Conservation (phyloP, 2,888 invertebrate genomes). For the Pheosia tremula region DNA sequence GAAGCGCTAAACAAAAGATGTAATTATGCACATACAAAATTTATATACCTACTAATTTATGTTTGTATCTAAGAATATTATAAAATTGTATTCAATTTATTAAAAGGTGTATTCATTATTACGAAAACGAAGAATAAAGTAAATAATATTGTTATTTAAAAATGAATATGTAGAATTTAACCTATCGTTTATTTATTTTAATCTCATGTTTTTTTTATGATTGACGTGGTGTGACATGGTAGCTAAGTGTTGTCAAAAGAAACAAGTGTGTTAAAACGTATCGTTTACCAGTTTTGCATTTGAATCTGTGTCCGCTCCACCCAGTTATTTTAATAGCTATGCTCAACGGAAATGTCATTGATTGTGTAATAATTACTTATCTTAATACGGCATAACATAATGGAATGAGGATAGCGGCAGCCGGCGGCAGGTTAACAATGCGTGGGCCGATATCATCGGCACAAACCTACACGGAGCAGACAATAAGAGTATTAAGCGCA, state of each 20-base stretch:
- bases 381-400: background rate
- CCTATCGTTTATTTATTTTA: too few relatives aligned
- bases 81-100: too few relatives aligned
- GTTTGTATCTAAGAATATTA: too few relatives aligned
- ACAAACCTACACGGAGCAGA: background rate
- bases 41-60: too few relatives aligned
- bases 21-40: background rate
- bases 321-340: background rate
- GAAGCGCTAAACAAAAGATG: background rate
- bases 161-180: too few relatives aligned
- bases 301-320: background rate
- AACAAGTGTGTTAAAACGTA: background rate
- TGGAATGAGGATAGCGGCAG: background rate
- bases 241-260: background rate
- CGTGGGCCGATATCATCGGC: background rate
- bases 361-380: background rate
- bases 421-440: conserved; percentile 3
- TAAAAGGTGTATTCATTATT: too few relatives aligned
- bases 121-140: too few relatives aligned
- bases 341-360: background rate
- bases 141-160: too few relatives aligned
- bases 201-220: too few relatives aligned
- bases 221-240: background rate
- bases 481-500: conserved; percentile 4
- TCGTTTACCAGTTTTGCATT: conserved; percentile 1